These are phyloP conservation scores for cattle (Bos taurus) DNA, from an alignment of 2,113 vertebrate genomes.

Conservation along the genomic window ARS-UCD2.0 NC_037337.1:69896501-69897000, in stretches of 20 bases:
- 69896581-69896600: background rate
- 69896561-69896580: slow-evolving; percentile 16
- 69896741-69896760: background rate
- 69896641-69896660: slow-evolving; percentile 12
- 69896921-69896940: background rate
- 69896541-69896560: slow-evolving; percentile 1
- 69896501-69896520: slow-evolving; percentile 36
- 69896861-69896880: background rate
- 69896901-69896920: background rate
- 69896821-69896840: background rate
- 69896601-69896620: background rate
- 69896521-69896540: slow-evolving; percentile 45
- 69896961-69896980: background rate
- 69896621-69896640: background rate
- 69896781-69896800: background rate
- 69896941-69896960: background rate
- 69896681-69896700: background rate
- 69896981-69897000: background rate
- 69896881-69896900: background rate
- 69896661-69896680: background rate
- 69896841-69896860: background rate
- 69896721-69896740: background rate
- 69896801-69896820: background rate
- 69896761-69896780: background rate
- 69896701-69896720: background rate